Evolutionary conservation across 2,113 vertebrate genomes (phyloP), one percentile per base, ranked within the genome.

Genomic region (Sminthopsis crassicaudata): DNA sequence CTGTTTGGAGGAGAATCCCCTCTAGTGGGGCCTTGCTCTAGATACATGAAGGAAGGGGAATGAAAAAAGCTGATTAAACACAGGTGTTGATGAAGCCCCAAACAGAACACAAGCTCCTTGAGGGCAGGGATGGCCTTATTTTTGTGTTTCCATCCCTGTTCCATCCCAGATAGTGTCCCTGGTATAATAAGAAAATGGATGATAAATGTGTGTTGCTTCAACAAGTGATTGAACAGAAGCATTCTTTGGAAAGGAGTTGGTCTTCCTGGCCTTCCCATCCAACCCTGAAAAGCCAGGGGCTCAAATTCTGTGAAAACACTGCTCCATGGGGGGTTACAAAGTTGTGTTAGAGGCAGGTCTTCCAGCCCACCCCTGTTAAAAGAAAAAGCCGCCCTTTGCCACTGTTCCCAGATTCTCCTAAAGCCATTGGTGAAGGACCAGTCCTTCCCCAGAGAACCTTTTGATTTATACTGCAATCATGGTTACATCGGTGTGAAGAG

Each of bases 191-290:
- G n/a, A n/a, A n/a, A n/a, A n/a, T n/a, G n/a, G n/a, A n/a, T 92
- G 46, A 84, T 94, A 96, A 90, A 93, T 53, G 93, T 76, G 90
- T 91, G 50, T 67, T 90, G 50, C 46, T n/a, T 89, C 30, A 67
- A 27, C 23, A 24, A 53, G 50, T 91, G n/a, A 4, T 24, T 92
- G 36, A 51, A 93, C 94, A 51, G n/a, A 36, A n/a, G 30, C 12
- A n/a, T n/a, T 36, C 60, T 67, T 67, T 67, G 60, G 60, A 67
- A n/a, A 67, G 60, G 30, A 30, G 3, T 14, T 30, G 60, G 3
- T 36, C 14, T 16, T 36, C 60, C 14, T 36, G 57, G 30, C 2
- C 60, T 67, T 30, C 30, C 30, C 11, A 67, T 16, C 60, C 60
- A n/a, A 67, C 30, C 36, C 30, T n/a, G 36, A 36, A 12, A 67